phyloP scores from a whole-genome alignment of 2,888 invertebrate species.

The Spodoptera picta region DNA sequence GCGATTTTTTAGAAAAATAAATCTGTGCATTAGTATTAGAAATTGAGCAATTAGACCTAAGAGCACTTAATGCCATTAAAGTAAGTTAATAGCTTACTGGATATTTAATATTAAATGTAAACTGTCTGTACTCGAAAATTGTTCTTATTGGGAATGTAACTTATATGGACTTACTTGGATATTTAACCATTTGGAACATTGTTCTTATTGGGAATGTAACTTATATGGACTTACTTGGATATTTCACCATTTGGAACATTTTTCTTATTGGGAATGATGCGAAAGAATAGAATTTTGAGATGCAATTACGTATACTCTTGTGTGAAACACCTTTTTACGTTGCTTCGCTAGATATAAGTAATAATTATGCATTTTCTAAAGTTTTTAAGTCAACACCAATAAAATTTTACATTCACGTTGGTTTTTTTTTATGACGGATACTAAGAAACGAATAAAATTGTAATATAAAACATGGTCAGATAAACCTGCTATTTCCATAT shows the following conservation, averaged over 20 bases:
- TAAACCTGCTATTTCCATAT: conserved; percentile 41
- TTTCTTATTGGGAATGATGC: too few species aligned
- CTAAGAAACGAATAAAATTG: conserved; percentile 18
- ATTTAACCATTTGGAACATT: too few species aligned
- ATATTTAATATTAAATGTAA: conserved; percentile 3
- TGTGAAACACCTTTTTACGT: too few species aligned
- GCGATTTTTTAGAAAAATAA: conserved; percentile 11
- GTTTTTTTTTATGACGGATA: conserved; percentile 10
- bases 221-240: too few species aligned
- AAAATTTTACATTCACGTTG: conserved; percentile 7
- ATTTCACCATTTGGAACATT: too few species aligned
- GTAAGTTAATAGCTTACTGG: not conserved
- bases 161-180: too few species aligned
- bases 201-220: too few species aligned
- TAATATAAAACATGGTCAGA: conserved; percentile 15
- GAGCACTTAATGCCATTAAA: not conserved
- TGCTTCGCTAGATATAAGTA: too few species aligned
- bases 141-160: too few species aligned
- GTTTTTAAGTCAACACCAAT: conserved; percentile 1
- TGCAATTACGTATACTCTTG: too few species aligned
- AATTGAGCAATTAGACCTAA: conserved; percentile 23
- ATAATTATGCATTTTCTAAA: too few species aligned
- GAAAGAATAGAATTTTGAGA: too few species aligned
- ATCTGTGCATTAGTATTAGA: not conserved
- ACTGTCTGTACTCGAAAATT: not conserved